Evolutionary conservation across 2,888 invertebrate genomes (phyloP).

Genomic region (Serripes groenlandicus): DNA sequence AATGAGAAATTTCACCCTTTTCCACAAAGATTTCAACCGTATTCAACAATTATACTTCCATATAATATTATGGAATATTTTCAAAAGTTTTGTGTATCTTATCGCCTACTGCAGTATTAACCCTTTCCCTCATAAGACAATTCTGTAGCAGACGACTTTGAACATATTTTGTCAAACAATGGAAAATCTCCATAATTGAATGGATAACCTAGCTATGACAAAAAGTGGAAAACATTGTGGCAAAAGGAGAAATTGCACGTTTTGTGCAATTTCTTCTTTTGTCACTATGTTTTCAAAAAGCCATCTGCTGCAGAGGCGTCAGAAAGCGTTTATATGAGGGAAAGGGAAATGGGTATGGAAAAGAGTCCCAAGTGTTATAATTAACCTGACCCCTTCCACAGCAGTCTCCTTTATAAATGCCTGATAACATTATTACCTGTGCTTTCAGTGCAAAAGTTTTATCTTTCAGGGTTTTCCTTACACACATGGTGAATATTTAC

Average conservation of each 20-base stretch:
- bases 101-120: background rate
- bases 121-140: background rate
- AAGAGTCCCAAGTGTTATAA: too few species aligned
- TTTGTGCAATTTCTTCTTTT: background rate
- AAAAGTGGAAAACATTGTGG: background rate
- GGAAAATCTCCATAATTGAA: background rate
- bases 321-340: too few species aligned
- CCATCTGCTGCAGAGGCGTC: too few species aligned
- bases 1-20: background rate
- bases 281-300: background rate
- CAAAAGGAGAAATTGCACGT: background rate
- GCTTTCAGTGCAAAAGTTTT: conserved; percentile 7
- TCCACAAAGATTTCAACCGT: background rate
- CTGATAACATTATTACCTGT: conserved; percentile 4
- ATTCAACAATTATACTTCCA: background rate
- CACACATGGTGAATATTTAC: conserved; percentile 1
- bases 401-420: too few species aligned
- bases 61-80: too few species aligned
- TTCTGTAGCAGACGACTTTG: background rate
- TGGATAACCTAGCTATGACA: background rate
- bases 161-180: background rate
- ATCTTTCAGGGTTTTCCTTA: background rate
- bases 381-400: too few species aligned
- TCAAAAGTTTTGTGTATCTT: too few species aligned
- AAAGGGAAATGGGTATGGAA: too few species aligned